phyloP scores from a whole-genome alignment of 2,113 vertebrate species.

The Heloderma charlesbogerti region DNA sequence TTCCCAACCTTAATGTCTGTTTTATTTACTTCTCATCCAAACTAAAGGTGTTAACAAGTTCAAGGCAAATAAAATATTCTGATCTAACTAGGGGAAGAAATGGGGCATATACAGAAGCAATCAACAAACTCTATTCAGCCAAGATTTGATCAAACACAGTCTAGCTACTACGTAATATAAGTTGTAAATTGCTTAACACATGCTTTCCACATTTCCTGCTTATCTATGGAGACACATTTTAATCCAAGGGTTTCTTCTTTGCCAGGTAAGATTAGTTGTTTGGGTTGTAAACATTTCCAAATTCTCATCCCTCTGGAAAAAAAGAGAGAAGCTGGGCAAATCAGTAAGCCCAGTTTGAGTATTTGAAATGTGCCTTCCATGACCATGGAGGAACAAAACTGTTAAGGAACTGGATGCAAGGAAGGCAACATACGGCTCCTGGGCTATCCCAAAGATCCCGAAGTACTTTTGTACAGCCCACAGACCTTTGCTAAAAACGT shows the following conservation, averaged over 20 bases:
- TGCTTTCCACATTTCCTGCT: constrained; percentile 57
- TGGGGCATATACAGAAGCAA: constrained; percentile 50
- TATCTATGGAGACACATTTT: constrained; percentile 58
- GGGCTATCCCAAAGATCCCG: not conserved
- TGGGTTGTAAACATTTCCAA: constrained; percentile 46
- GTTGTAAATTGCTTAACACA: constrained; percentile 57
- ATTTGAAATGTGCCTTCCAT: constrained; percentile 48
- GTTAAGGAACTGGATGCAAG: not conserved
- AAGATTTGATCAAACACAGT: constrained; percentile 62
- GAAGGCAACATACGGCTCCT: not conserved
- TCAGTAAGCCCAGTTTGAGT: constrained; percentile 51
- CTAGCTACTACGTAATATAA: constrained; percentile 48
- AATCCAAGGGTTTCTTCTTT: constrained; percentile 57
- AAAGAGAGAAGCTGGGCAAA: constrained; percentile 43
- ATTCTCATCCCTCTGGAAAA: constrained; percentile 20
- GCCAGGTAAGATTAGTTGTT: constrained; percentile 66
- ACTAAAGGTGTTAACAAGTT: constrained; percentile 27
- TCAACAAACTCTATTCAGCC: constrained; percentile 57
- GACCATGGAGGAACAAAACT: not conserved
- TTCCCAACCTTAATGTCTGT: not conserved
- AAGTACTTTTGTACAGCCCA: not conserved
- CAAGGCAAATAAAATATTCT: constrained; percentile 55
- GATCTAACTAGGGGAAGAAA: constrained; percentile 35
- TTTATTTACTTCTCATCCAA: constrained; percentile 14
- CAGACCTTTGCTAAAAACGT: not conserved